phyloP scores from a whole-genome alignment of 2,888 invertebrate genomes.

The Meandrusa payeni region DNA sequence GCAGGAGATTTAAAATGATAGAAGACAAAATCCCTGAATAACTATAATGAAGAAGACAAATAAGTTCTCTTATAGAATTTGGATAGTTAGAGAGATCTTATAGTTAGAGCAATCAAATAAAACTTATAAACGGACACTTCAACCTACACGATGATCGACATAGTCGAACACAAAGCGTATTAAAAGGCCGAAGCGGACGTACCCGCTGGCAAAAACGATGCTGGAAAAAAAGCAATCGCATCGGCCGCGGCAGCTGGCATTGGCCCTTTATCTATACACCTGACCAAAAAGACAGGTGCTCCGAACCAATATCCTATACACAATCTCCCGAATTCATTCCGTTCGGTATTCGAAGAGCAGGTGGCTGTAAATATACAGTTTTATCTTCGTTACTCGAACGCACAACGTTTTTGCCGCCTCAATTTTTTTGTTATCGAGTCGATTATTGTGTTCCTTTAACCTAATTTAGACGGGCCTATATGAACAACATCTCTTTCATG shows the following conservation, averaged over 20 bases:
- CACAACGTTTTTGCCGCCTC: conserved; percentile 21
- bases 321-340: conserved; percentile 30
- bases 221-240: conserved; percentile 34
- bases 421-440: conserved; percentile 23
- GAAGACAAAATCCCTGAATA: too few species aligned
- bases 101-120: too few species aligned
- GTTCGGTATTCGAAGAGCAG: conserved; percentile 28
- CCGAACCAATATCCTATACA: conserved; percentile 35
- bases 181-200: conserved; percentile 5
- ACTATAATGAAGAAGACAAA: too few species aligned
- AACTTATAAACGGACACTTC: too few species aligned
- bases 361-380: conserved; percentile 31
- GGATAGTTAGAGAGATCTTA: too few species aligned
- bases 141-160: not conserved
- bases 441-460: too few species aligned
- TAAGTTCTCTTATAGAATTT: too few species aligned
- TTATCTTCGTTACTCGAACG: conserved; percentile 29
- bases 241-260: conserved; percentile 21
- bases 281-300: conserved; percentile 62
- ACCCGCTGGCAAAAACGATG: conserved; percentile 15
- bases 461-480: too few species aligned
- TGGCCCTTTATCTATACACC: conserved; percentile 46
- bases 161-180: conserved; percentile 4
- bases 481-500: too few species aligned
- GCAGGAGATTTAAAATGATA: too few species aligned